These are phyloP conservation scores for Mythimna ferrago DNA, from an alignment of 2,888 invertebrate genomes.

Conservation along the genomic window DNA sequence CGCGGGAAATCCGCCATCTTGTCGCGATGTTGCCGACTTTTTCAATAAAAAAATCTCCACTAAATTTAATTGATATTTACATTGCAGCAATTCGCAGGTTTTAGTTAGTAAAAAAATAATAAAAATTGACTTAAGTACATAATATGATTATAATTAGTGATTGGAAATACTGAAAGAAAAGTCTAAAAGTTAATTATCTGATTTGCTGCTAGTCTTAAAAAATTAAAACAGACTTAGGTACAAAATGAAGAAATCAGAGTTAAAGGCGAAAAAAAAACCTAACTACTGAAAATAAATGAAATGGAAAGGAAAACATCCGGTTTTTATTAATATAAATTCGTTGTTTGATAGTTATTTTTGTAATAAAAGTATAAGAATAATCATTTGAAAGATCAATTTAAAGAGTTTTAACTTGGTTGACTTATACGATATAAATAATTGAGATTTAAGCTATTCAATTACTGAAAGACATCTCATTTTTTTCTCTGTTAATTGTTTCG, in stretches of 20 bases:
- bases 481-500: background rate
- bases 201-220: slow-evolving; percentile 6
- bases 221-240: background rate
- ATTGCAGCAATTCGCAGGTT: slow-evolving; percentile 60
- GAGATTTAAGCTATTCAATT: background rate
- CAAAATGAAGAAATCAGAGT: background rate
- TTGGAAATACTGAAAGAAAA: slow-evolving; percentile 12
- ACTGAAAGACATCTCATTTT: background rate
- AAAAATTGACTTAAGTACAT: slow-evolving; percentile 60
- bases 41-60: slow-evolving; percentile 53
- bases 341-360: slow-evolving; percentile 52
- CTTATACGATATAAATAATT: background rate
- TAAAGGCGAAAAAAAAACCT: background rate
- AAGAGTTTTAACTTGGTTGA: slow-evolving; percentile 37
- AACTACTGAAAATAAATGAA: background rate
- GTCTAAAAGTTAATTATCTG: background rate
- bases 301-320: slow-evolving; percentile 12
- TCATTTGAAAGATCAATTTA: slow-evolving; percentile 20
- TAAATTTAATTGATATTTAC: slow-evolving; percentile 71
- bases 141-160: slow-evolving; percentile 27
- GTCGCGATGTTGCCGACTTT: slow-evolving; percentile 70
- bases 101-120: slow-evolving; percentile 37
- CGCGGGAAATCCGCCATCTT: slow-evolving; percentile 67
- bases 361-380: slow-evolving; percentile 20
- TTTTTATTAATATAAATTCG: slow-evolving; percentile 62